Evolutionary conservation across 2,797 vertebrate species (phyloP).

Genomic region (Atherinosoma microstoma): DNA sequence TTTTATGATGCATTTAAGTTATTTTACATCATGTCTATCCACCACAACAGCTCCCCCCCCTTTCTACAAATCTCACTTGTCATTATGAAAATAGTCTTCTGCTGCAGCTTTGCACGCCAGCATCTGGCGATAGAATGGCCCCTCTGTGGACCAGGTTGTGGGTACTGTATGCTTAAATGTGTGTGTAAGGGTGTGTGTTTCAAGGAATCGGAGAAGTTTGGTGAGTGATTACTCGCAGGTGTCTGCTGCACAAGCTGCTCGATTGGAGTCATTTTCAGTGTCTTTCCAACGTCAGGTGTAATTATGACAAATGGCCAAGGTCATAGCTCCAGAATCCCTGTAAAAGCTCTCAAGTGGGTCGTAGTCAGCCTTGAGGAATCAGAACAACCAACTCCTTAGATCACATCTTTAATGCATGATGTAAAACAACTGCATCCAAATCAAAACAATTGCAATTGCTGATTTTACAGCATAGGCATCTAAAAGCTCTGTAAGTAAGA

Average conservation of each 20-base stretch:
- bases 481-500: background rate
- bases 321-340: slow-evolving; percentile 38
- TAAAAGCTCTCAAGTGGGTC: slow-evolving; percentile 3
- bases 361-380: background rate
- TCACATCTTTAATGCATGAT: slow-evolving; percentile 5
- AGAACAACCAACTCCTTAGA: background rate
- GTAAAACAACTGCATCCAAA: background rate
- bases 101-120: slow-evolving; percentile 70
- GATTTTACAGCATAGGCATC: background rate
- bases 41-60: slow-evolving; percentile 55
- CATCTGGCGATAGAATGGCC: slow-evolving; percentile 65
- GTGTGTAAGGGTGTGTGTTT: slow-evolving; percentile 44
- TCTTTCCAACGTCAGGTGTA: slow-evolving; percentile 57
- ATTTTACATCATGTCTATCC: slow-evolving; percentile 80
- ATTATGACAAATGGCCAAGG: slow-evolving; percentile 50
- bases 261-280: slow-evolving; percentile 42
- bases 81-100: slow-evolving; percentile 74
- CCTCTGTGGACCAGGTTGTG: slow-evolving; percentile 57
- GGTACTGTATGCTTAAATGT: slow-evolving; percentile 24
- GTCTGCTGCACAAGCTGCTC: slow-evolving; percentile 46
- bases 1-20: slow-evolving; percentile 78
- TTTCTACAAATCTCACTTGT: slow-evolving; percentile 71
- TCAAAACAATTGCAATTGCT: background rate
- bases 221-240: slow-evolving; percentile 75
- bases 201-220: slow-evolving; percentile 49